Evolutionary conservation across 2,888 invertebrate species (phyloP).

Genomic region (Nephrocerus scutellatus): DNA sequence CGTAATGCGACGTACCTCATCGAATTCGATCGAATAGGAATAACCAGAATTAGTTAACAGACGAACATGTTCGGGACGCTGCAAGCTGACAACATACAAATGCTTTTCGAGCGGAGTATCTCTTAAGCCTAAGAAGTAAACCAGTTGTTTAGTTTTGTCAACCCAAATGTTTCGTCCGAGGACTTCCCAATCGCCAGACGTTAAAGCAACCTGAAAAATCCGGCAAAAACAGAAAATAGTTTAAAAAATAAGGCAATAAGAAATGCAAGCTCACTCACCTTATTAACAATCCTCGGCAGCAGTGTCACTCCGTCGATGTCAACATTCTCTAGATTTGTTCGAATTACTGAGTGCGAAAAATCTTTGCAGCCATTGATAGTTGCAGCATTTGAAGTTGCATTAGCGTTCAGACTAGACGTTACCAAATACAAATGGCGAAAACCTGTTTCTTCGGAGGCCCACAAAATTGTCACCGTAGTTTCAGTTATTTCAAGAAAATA

Average conservation of each 20-base stretch:
- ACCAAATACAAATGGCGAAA: slow-evolving; percentile 81
- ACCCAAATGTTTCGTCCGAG: slow-evolving; percentile 81
- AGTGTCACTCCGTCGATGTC: slow-evolving; percentile 36
- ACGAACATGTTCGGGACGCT: slow-evolving; percentile 63
- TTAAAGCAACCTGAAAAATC: slow-evolving; percentile 59
- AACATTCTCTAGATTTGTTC: slow-evolving; percentile 23
- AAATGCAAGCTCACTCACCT: too few relatives aligned
- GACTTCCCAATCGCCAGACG: slow-evolving; percentile 91
- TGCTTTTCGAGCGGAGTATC: slow-evolving; percentile 91
- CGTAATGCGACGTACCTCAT: too few relatives aligned
- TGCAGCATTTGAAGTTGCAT: too few relatives aligned
- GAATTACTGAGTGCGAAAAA: slow-evolving; percentile 11
- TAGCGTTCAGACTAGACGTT: slow-evolving; percentile 55
- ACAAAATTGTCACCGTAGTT: slow-evolving; percentile 62
- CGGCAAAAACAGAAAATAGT: slow-evolving; percentile 38
- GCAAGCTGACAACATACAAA: slow-evolving; percentile 74
- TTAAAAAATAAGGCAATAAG: background rate
- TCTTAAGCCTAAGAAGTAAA: slow-evolving; percentile 85
- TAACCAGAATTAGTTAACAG: slow-evolving; percentile 75
- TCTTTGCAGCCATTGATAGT: slow-evolving; percentile 51
- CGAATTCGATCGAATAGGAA: slow-evolving; percentile 77
- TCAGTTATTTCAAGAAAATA: slow-evolving; percentile 61
- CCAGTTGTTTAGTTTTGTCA: slow-evolving; percentile 66
- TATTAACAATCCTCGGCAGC: slow-evolving; percentile 60
- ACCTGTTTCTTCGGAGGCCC: slow-evolving; percentile 90